phyloP scores from a whole-genome alignment of 2,888 invertebrate genomes.

The Clunio marinus region DNA sequence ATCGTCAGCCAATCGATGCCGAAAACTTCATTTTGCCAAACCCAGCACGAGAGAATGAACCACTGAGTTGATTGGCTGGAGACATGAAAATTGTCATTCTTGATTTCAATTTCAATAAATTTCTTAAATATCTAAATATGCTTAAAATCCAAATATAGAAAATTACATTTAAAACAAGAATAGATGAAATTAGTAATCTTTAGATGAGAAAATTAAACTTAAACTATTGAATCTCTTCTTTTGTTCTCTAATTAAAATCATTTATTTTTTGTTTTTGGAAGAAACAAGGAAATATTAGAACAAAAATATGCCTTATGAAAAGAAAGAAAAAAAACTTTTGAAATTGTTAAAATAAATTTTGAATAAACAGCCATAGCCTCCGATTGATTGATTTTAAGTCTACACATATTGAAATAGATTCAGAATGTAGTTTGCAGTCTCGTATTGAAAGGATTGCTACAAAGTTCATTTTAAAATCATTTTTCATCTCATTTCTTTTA shows the following conservation, averaged over 20 bases:
- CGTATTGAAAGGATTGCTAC: too few relatives aligned
- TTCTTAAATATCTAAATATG: neutral
- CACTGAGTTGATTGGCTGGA: constrained; percentile 22
- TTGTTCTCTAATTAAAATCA: too few relatives aligned
- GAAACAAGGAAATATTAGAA: constrained; percentile 39
- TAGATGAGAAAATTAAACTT: neutral
- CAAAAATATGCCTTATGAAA: constrained; percentile 38
- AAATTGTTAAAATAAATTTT: constrained; percentile 32
- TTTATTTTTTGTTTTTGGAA: constrained; percentile 27
- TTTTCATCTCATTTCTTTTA: too few relatives aligned
- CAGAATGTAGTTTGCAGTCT: too few relatives aligned
- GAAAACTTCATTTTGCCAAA: neutral
- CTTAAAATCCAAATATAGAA: neutral
- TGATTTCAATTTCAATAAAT: neutral
- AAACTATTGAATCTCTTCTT: neutral
- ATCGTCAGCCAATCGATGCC: constrained; percentile 13
- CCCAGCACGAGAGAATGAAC: neutral
- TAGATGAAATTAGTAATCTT: constrained; percentile 1
- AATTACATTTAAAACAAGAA: neutral
- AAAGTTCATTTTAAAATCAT: too few relatives aligned
- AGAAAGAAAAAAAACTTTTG: constrained; percentile 26
- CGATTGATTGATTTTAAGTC: too few relatives aligned
- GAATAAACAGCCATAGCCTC: neutral
- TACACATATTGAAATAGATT: too few relatives aligned
- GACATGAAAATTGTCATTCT: neutral